Conservation (phyloP, 2,113 vertebrate species). For the Sarotherodon lohbergeri region DNA sequence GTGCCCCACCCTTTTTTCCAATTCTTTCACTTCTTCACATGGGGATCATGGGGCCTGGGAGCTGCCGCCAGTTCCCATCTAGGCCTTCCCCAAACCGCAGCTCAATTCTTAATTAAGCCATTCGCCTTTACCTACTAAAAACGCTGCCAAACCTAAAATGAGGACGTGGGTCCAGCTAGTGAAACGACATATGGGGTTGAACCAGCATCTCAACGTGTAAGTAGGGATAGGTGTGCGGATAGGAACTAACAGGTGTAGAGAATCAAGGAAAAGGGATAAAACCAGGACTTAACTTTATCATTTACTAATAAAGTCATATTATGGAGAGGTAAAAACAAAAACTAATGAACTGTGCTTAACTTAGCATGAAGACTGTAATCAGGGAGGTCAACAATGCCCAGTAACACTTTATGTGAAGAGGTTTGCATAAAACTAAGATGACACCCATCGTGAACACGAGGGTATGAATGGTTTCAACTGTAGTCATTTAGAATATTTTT, state of each 20-base stretch:
- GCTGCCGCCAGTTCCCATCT: neutral
- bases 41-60: neutral
- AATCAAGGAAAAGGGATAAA: neutral
- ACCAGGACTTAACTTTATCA: neutral
- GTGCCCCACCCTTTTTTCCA: neutral
- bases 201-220: neutral
- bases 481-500: neutral
- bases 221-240: neutral
- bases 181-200: neutral
- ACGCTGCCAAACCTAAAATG: neutral
- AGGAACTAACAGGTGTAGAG: neutral
- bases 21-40: neutral
- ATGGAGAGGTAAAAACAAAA: neutral
- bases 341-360: neutral
- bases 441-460: neutral
- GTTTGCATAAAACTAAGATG: neutral
- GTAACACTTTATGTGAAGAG: neutral
- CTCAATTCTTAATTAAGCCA: neutral
- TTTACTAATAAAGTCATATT: neutral
- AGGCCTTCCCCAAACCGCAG: neutral
- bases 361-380: neutral
- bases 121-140: neutral
- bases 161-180: neutral
- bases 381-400: neutral
- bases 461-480: neutral